Percentiles rank a stretch among this genome's conserved stretches.
Conservation (phyloP, 2,797 vertebrate species). For the Martes flavigula region DNA sequence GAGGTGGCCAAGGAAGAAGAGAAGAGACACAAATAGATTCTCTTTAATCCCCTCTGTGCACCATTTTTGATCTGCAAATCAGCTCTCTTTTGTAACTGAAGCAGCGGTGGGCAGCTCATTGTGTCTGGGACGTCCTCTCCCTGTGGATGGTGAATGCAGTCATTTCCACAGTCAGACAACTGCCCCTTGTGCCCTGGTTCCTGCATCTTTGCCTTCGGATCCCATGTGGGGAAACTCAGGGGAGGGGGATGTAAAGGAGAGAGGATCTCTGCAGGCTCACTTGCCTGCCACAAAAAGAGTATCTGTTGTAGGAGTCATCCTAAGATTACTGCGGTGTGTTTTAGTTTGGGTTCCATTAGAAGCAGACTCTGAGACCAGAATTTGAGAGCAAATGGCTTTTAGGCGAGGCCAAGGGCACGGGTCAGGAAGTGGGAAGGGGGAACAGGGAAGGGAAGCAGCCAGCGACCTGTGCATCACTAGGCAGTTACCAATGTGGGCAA, state of each 20-base stretch:
- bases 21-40: neutral
- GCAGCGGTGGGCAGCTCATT: neutral
- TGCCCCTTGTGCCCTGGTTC: too few species aligned
- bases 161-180: neutral
- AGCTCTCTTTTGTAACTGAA: neutral
- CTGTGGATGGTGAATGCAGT: neutral
- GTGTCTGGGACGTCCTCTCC: neutral
- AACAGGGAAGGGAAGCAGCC: neutral
- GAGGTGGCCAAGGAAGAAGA: neutral
- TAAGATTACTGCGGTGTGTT: neutral
- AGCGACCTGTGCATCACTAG: rapidly evolving
- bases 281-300: neutral
- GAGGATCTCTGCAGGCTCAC: rapidly evolving
- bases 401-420: neutral
- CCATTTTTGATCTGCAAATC: neutral
- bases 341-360: neutral
- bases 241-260: neutral
- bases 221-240: rapidly evolving
- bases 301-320: rapidly evolving
- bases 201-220: neutral
- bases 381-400: neutral
- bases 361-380: neutral
- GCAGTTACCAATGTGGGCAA: neutral
- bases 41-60: neutral
- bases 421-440: neutral